phyloP scores from a whole-genome alignment of 2,888 invertebrate species.

The Leptopilina drosophilae region DNA sequence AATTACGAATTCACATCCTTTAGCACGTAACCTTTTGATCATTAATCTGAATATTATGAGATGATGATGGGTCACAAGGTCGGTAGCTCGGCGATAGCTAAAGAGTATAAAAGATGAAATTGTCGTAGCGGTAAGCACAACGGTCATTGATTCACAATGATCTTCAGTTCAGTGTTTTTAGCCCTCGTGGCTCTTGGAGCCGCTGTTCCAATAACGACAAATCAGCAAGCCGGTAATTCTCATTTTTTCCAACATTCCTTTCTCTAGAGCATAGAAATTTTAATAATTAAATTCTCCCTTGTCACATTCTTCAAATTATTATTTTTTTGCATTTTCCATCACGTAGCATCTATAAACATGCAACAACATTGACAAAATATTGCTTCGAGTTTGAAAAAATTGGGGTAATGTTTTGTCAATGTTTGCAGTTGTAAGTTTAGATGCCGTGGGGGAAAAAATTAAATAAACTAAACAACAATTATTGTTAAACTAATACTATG shows the following conservation, averaged over 20 bases:
- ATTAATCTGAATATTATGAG: conserved; percentile 48
- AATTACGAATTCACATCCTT: neutral
- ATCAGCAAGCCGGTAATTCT: conserved; percentile 72
- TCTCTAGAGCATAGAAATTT: too few relatives aligned
- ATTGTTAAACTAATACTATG: too few relatives aligned
- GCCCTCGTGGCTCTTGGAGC: conserved; percentile 71
- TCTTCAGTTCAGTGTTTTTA: conserved; percentile 69
- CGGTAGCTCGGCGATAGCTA: conserved; percentile 69
- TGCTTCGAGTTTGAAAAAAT: too few relatives aligned
- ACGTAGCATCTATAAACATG: too few relatives aligned
- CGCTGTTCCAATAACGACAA: conserved; percentile 60
- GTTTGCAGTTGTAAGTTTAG: too few relatives aligned
- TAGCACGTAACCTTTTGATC: conserved; percentile 62
- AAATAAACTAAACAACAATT: too few relatives aligned
- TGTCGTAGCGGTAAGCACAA: conserved; percentile 58
- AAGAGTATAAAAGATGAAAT: conserved; percentile 71
- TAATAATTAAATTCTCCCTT: too few relatives aligned
- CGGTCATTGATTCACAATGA: conserved; percentile 71
- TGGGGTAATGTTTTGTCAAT: too few relatives aligned
- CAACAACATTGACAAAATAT: too few relatives aligned
- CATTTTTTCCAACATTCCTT: neutral
- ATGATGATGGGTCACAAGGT: conserved; percentile 65
- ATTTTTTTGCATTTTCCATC: too few relatives aligned
- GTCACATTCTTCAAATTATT: too few relatives aligned
- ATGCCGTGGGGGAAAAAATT: too few relatives aligned